Conservation (phyloP, 1,140 invertebrate genomes). For the Zaprionus tsacasi region DNA sequence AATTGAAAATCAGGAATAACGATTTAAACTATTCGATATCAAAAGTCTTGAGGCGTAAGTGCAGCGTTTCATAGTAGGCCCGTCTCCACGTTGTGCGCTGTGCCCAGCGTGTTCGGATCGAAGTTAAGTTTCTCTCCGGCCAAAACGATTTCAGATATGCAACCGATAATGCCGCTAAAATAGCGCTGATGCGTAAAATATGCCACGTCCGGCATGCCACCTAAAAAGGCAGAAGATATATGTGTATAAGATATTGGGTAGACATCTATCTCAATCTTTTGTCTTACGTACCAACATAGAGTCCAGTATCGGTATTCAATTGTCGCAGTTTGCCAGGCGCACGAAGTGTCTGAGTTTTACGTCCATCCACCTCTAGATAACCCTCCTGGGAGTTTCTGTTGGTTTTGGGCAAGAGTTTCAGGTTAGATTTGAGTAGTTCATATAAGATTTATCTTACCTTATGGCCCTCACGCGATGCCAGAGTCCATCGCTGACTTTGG, state of each 20-base stretch:
- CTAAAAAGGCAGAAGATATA: slow-evolving; percentile 82
- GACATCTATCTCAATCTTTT: no score
- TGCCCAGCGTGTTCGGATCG: slow-evolving; percentile 80
- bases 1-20: slow-evolving; percentile 52
- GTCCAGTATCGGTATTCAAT: slow-evolving; percentile 92
- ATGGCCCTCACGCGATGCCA: slow-evolving; percentile 95
- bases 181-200: slow-evolving; percentile 89
- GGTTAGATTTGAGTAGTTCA: neutral
- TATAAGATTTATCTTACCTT: slow-evolving; percentile 87
- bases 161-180: slow-evolving; percentile 90
- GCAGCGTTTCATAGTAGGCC: slow-evolving; percentile 81
- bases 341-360: slow-evolving; percentile 90
- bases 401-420: neutral
- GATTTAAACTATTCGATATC: slow-evolving; percentile 75
- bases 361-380: slow-evolving; percentile 93
- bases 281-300: slow-evolving; percentile 91
- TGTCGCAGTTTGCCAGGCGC: slow-evolving; percentile 93
- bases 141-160: slow-evolving; percentile 91
- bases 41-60: slow-evolving; percentile 76
- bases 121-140: slow-evolving; percentile 88
- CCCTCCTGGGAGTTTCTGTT: slow-evolving; percentile 93
- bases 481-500: slow-evolving; percentile 94
- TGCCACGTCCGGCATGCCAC: slow-evolving; percentile 90
- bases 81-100: slow-evolving; percentile 82
- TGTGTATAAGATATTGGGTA: neutral